These are phyloP conservation scores for Aphaenogaster ashmeadi DNA, from an alignment of 1,140 invertebrate genomes.

Conservation along the genomic window DNA sequence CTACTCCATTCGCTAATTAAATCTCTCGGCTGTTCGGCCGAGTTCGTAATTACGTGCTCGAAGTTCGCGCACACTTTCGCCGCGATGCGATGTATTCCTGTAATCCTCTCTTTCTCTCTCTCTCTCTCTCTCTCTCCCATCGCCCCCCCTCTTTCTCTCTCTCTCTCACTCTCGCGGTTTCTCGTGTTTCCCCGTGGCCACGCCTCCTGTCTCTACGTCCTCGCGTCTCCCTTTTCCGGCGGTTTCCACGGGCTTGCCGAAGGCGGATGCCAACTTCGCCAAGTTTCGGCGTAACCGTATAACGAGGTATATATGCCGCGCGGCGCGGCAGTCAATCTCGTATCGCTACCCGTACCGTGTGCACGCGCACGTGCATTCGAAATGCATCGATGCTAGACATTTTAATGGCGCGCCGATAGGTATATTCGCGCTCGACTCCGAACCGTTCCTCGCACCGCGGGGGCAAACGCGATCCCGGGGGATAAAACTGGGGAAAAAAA, in stretches of 20 bases:
- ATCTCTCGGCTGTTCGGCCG: conserved; percentile 66
- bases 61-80: conserved; percentile 71
- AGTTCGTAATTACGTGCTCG: conserved; percentile 70
- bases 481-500: background rate
- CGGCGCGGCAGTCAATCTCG: conserved; percentile 42
- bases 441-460: background rate
- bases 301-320: conserved; percentile 57
- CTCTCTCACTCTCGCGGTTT: conserved; percentile 49
- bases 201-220: conserved; percentile 40
- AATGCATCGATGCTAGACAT: conserved; percentile 25
- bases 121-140: conserved; percentile 36
- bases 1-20: conserved; percentile 67
- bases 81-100: conserved; percentile 21
- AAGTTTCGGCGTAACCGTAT: conserved; percentile 53
- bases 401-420: conserved; percentile 35
- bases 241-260: conserved; percentile 61
- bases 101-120: conserved; percentile 31
- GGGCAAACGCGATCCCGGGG: background rate
- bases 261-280: conserved; percentile 71
- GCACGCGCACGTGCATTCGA: conserved; percentile 8
- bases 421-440: background rate
- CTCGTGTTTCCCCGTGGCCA: conserved; percentile 66
- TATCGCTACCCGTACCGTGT: conserved; percentile 34
- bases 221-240: conserved; percentile 54
- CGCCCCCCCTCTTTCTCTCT: background rate